Conservation (phyloP, 2,113 vertebrate species). For the Ceyx margarethae region DNA sequence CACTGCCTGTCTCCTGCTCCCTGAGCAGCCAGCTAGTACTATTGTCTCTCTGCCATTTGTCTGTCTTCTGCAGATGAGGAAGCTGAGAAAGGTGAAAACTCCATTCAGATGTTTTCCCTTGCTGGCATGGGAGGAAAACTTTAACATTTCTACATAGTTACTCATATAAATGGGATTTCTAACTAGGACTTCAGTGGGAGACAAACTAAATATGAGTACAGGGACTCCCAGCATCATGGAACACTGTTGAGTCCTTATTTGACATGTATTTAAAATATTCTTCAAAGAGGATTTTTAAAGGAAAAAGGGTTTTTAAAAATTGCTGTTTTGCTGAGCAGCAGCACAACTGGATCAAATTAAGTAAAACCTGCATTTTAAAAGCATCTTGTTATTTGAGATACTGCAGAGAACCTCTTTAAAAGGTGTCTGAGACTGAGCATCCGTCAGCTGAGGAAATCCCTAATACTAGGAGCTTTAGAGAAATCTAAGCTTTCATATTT, state of each 20-base stretch:
- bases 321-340: background rate
- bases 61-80: background rate
- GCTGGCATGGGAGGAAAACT: background rate
- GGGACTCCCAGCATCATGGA: background rate
- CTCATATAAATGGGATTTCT: background rate
- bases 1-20: background rate
- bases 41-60: background rate
- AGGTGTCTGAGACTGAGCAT: constrained; percentile 9
- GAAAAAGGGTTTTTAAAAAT: background rate
- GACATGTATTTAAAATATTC: background rate
- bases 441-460: constrained; percentile 24
- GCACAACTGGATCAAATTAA: constrained; percentile 26
- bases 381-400: constrained; percentile 24
- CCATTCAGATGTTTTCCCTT: background rate
- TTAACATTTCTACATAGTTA: background rate
- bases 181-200: background rate
- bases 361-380: constrained; percentile 35
- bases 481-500: constrained; percentile 10
- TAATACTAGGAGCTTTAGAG: constrained; percentile 14
- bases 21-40: background rate
- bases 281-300: background rate
- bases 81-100: background rate
- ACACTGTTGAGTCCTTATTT: background rate
- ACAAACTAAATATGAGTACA: background rate
- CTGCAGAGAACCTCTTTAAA: constrained; percentile 18